These are phyloP conservation scores for Erebia epiphron DNA, from an alignment of 2,888 invertebrate species.

Conservation along the genomic window DNA sequence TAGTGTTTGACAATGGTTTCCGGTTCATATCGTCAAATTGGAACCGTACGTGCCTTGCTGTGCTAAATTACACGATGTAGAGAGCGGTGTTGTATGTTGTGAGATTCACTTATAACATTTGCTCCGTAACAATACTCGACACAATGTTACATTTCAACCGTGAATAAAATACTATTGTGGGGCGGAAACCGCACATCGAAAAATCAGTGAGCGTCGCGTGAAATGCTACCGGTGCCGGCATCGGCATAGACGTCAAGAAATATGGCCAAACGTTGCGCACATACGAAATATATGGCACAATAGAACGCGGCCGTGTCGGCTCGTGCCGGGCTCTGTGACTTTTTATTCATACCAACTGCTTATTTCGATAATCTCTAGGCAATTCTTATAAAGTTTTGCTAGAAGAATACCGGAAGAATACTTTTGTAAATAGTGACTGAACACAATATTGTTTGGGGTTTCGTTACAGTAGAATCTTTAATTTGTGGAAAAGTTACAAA, in stretches of 20 bases:
- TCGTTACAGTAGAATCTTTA: not conserved
- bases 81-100: constrained; percentile 48
- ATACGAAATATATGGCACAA: constrained; percentile 62
- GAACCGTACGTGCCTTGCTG: constrained; percentile 52
- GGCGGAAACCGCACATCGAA: constrained; percentile 74
- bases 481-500: too few relatives aligned
- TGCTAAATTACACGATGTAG: constrained; percentile 50
- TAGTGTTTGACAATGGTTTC: constrained; percentile 55
- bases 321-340: constrained; percentile 53
- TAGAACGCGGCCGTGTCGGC: constrained; percentile 56
- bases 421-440: constrained; percentile 1
- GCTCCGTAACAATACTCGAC: constrained; percentile 65
- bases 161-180: constrained; percentile 73
- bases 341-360: constrained; percentile 43
- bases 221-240: constrained; percentile 69
- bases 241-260: constrained; percentile 67
- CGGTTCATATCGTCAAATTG: constrained; percentile 60
- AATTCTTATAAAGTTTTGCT: constrained; percentile 28
- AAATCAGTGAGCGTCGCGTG: constrained; percentile 73
- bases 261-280: constrained; percentile 66
- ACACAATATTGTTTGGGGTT: not conserved
- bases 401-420: not conserved
- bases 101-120: constrained; percentile 62
- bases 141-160: constrained; percentile 54
- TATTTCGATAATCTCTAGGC: constrained; percentile 39